These are phyloP conservation scores for Lepidochitona cinerea DNA, from an alignment of 2,888 invertebrate genomes.

Conservation along the genomic window DNA sequence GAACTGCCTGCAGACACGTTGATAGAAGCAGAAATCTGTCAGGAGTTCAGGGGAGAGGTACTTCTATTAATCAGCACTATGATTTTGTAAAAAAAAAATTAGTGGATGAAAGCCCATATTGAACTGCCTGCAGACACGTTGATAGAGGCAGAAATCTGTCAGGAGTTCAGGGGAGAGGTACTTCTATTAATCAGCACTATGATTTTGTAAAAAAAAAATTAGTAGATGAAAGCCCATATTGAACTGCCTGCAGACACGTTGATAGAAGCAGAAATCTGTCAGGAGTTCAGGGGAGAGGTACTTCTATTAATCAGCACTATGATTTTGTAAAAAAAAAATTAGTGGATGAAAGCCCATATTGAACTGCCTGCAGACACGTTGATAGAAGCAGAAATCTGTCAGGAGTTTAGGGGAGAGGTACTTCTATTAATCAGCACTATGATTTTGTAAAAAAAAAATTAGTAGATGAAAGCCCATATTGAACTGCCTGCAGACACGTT, in stretches of 20 bases:
- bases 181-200: background rate
- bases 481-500: constrained; percentile 81
- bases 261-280: constrained; percentile 81
- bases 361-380: constrained; percentile 81
- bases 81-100: too few species aligned
- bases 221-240: constrained; percentile 68
- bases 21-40: constrained; percentile 81
- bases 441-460: too few species aligned
- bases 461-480: constrained; percentile 68
- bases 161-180: constrained; percentile 78
- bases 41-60: constrained; percentile 78
- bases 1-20: constrained; percentile 81
- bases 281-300: constrained; percentile 78
- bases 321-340: too few species aligned
- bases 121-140: constrained; percentile 81
- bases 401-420: constrained; percentile 78
- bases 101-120: constrained; percentile 68
- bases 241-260: constrained; percentile 81
- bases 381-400: constrained; percentile 81
- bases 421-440: background rate
- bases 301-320: background rate
- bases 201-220: too few species aligned
- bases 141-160: constrained; percentile 82
- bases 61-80: background rate
- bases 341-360: constrained; percentile 68